A percentile compares a stretch with the other conserved stretches of the same genome.
phyloP scores from a whole-genome alignment of 2,888 invertebrate species.

The Hyles lineata region DNA sequence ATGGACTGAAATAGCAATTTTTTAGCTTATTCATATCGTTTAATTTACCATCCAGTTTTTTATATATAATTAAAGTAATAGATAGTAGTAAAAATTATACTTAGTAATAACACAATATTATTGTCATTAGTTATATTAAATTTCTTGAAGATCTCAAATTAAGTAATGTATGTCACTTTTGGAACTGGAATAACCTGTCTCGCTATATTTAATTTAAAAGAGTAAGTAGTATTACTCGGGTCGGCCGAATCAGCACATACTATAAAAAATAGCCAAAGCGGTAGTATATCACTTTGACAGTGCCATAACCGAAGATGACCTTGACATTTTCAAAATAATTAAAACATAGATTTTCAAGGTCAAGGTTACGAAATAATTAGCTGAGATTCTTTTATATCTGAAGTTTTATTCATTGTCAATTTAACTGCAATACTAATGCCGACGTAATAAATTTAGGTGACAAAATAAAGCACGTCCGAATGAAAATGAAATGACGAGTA shows the following conservation, averaged over 20 bases:
- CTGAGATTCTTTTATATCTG: too few relatives aligned
- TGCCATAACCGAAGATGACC: background rate
- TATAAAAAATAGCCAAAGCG: too few relatives aligned
- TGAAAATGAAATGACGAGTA: constrained; percentile 71
- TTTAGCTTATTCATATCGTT: background rate
- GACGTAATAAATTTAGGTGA: background rate
- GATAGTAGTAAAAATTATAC: background rate
- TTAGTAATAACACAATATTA: too few relatives aligned
- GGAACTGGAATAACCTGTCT: too few relatives aligned
- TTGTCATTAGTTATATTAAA: too few relatives aligned
- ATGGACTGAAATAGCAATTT: background rate
- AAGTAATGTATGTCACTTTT: too few relatives aligned
- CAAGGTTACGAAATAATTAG: background rate
- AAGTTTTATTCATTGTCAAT: background rate
- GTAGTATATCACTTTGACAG: too few relatives aligned
- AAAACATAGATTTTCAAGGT: background rate
- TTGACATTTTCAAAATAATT: background rate
- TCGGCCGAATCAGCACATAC: too few relatives aligned
- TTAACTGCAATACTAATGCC: background rate
- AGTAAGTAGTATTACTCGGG: too few relatives aligned
- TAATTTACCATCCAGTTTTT: background rate
- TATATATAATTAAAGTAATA: background rate
- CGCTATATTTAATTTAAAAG: too few relatives aligned
- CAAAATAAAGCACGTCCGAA: constrained; percentile 57
- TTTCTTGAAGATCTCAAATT: too few relatives aligned